These are phyloP conservation scores for Cebus imitator DNA, from an alignment of 2,113 vertebrate genomes.

Conservation along the genomic window DNA sequence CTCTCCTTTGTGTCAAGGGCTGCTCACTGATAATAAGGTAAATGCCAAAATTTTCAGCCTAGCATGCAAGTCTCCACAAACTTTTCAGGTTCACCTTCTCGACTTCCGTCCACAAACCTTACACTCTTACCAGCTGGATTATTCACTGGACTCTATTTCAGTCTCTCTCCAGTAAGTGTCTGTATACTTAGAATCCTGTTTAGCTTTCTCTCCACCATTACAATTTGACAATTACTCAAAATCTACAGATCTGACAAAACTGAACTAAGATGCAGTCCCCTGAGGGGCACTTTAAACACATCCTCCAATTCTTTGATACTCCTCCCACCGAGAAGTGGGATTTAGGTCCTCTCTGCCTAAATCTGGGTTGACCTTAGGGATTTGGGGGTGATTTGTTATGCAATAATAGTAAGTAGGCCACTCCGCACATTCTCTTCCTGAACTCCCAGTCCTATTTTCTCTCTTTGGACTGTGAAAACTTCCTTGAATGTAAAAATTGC, in stretches of 20 bases:
- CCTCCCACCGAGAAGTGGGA: background rate
- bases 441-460: background rate
- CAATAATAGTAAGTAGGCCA: background rate
- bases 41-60: background rate
- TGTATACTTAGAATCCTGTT: background rate
- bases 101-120: background rate
- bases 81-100: background rate
- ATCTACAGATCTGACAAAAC: background rate
- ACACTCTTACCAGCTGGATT: background rate
- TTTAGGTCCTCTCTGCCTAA: background rate
- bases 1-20: background rate
- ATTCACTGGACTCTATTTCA: background rate
- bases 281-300: background rate
- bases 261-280: background rate
- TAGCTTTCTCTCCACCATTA: background rate
- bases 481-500: background rate
- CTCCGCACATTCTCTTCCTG: background rate
- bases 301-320: background rate
- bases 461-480: background rate
- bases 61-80: background rate
- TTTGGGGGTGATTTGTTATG: background rate
- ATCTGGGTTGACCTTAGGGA: background rate
- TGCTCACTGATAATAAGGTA: background rate
- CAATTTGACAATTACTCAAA: constrained; percentile 6
- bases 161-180: background rate